These are phyloP conservation scores for Junco hyemalis DNA, from an alignment of 2,113 vertebrate genomes.

Conservation along the genomic window DNA sequence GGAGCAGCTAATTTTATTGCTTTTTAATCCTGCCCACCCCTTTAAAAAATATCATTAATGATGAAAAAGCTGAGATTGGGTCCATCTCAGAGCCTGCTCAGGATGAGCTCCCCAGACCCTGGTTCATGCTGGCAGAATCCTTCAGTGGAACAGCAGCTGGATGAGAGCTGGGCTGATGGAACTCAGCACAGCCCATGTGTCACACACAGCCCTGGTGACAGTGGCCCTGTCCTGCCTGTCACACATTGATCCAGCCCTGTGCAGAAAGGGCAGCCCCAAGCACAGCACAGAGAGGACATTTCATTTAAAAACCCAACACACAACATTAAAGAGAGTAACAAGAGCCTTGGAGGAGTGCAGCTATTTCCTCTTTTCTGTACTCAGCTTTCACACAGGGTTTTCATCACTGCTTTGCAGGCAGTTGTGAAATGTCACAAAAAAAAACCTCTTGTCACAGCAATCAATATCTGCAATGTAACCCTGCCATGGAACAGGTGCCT, in stretches of 20 bases:
- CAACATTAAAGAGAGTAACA: background rate
- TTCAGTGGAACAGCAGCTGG: background rate
- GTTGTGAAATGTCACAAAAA: background rate
- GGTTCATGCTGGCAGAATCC: background rate
- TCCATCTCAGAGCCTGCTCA: background rate
- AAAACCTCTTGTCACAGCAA: background rate
- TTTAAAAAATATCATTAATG: background rate
- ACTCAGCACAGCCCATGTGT: background rate
- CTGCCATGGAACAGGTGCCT: background rate
- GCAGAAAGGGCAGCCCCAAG: background rate
- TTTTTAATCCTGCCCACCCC: background rate
- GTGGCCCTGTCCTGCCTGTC: background rate
- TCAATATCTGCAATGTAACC: background rate
- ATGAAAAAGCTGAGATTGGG: background rate
- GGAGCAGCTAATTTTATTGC: background rate
- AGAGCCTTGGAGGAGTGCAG: background rate
- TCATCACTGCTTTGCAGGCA: background rate
- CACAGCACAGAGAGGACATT: background rate
- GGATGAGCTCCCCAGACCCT: background rate
- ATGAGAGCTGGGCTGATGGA: background rate
- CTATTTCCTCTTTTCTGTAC: background rate
- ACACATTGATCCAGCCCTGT: background rate
- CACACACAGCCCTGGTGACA: background rate
- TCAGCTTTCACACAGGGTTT: background rate
- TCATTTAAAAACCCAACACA: fast-evolving